A percentile compares a stretch with the other conserved stretches of the same genome.
phyloP scores from a whole-genome alignment of 2,113 vertebrate species.

The Astur gentilis region DNA sequence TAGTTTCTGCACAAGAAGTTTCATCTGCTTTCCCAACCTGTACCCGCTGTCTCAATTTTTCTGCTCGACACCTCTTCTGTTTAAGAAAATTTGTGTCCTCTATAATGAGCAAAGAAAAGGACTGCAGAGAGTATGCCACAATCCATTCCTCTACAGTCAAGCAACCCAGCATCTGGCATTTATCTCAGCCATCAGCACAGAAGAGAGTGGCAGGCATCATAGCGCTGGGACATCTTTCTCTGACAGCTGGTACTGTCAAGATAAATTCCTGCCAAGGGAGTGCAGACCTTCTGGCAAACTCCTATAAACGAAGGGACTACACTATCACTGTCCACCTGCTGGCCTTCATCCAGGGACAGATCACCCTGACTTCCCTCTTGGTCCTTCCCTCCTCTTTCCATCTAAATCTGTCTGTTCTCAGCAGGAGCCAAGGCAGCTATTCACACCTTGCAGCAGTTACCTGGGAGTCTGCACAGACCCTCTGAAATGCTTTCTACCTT shows the following conservation, averaged over 20 bases:
- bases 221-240: background rate
- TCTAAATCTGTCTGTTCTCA: background rate
- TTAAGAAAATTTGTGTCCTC: background rate
- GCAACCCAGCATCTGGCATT: background rate
- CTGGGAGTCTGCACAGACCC: background rate
- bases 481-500: background rate
- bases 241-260: conserved; percentile 61
- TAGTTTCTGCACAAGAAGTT: background rate
- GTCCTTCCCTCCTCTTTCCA: background rate
- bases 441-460: background rate
- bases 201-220: background rate
- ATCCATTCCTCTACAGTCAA: background rate
- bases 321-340: conserved; percentile 43
- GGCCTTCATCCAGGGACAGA: conserved; percentile 1
- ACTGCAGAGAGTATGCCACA: background rate
- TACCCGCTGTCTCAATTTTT: background rate
- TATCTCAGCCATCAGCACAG: background rate
- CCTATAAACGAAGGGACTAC: background rate
- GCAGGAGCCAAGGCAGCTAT: background rate
- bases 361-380: background rate
- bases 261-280: background rate
- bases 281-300: conserved; percentile 48
- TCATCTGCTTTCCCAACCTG: background rate
- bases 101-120: background rate
- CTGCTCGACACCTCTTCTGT: background rate